Evolutionary conservation across 2,113 vertebrate species (phyloP).

Genomic region (Illadopsis cleaveri): DNA sequence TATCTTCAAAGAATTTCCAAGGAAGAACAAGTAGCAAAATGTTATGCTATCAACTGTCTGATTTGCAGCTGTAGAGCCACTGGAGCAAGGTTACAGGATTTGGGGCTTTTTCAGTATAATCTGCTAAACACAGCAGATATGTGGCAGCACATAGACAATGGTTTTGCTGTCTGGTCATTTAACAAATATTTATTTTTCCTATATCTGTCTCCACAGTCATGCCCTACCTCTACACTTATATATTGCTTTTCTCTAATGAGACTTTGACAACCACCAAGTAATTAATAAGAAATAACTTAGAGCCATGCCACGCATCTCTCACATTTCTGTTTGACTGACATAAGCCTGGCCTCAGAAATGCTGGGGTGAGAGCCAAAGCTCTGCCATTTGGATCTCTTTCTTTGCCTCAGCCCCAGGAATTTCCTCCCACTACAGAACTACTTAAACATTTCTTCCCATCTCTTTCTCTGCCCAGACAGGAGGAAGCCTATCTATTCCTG

Average conservation of each 20-base stretch:
- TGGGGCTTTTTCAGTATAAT: neutral
- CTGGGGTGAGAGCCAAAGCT: neutral
- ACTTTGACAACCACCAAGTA: neutral
- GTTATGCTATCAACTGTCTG: neutral
- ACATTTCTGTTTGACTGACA: neutral
- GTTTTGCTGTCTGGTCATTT: neutral
- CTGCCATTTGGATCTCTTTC: neutral
- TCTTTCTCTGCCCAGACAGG: neutral
- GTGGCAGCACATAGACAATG: neutral
- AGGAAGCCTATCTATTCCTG: neutral
- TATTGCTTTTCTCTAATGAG: neutral
- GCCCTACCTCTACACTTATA: neutral
- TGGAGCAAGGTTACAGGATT: neutral
- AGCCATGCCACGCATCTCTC: rapidly evolving
- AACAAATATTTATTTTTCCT: neutral
- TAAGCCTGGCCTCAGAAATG: neutral
- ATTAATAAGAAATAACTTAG: neutral
- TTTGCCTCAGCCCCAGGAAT: neutral
- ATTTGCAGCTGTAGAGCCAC: neutral
- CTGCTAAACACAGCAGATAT: neutral
- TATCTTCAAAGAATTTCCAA: neutral
- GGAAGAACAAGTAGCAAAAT: neutral
- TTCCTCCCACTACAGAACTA: neutral
- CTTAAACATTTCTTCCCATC: neutral
- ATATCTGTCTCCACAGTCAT: rapidly evolving